phyloP scores from a whole-genome alignment of 2,888 invertebrate species.

The Congeria kusceri region DNA sequence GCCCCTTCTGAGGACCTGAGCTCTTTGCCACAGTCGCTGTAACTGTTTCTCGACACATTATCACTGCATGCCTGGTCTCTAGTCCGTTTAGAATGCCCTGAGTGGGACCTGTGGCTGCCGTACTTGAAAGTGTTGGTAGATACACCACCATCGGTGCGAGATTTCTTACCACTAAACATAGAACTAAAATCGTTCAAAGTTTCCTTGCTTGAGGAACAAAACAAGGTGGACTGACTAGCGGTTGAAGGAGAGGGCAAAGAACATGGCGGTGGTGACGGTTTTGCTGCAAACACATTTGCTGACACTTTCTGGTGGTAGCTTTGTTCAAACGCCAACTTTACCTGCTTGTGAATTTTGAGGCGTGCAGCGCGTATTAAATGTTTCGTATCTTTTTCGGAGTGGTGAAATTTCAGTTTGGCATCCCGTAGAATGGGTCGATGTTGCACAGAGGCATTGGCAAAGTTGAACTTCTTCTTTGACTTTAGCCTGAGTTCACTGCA shows the following conservation, averaged over 20 bases:
- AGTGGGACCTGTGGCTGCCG: constrained; percentile 28
- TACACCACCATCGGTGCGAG: not conserved
- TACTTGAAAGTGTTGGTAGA: constrained; percentile 20
- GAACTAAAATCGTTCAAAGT: constrained; percentile 16
- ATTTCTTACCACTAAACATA: constrained; percentile 6
- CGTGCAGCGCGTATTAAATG: constrained; percentile 76
- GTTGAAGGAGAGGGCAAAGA: not conserved
- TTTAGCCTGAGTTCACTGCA: constrained; percentile 62
- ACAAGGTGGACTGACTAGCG: constrained; percentile 29
- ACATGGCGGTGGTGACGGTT: not conserved
- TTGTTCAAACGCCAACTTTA: constrained; percentile 37
- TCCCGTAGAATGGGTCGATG: constrained; percentile 72
- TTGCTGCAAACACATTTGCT: not conserved
- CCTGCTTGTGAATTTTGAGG: constrained; percentile 70
- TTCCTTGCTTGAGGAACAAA: constrained; percentile 46
- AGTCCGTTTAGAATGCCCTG: constrained; percentile 10
- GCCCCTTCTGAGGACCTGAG: constrained; percentile 92
- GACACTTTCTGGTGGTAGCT: not conserved
- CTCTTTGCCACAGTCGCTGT: constrained; percentile 43
- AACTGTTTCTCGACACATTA: constrained; percentile 15
- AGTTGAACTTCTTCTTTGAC: constrained; percentile 67
- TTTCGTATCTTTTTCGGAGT: constrained; percentile 78
- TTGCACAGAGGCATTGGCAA: constrained; percentile 66
- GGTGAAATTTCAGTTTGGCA: constrained; percentile 76
- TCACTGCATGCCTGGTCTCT: constrained; percentile 14